These are phyloP conservation scores for Dendroctonus ponderosae DNA, from an alignment of 1,140 invertebrate genomes.

Conservation along the genomic window DNA sequence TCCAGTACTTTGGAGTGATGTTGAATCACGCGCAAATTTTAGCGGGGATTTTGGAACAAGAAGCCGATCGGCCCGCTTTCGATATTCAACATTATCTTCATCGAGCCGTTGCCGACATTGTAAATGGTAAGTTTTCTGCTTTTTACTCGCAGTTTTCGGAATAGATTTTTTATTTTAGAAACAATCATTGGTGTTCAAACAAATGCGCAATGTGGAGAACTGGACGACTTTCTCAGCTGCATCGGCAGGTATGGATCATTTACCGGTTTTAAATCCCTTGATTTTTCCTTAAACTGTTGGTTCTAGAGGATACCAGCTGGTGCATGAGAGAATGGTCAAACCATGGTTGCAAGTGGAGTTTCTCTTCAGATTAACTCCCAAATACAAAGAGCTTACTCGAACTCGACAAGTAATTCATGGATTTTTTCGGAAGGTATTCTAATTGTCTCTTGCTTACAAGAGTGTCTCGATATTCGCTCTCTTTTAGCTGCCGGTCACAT, in stretches of 20 bases:
- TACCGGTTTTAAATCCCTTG: neutral
- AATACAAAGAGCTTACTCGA: constrained; percentile 15
- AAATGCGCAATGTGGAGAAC: constrained; percentile 26
- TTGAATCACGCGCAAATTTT: constrained; percentile 15
- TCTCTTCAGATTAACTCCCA: constrained; percentile 19
- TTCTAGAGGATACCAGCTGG: constrained; percentile 28
- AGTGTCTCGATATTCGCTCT: neutral
- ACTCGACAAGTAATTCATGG: constrained; percentile 18
- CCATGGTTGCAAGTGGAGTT: constrained; percentile 30
- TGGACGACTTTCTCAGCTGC: constrained; percentile 15
- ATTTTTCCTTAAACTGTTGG: neutral
- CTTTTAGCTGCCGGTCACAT: neutral
- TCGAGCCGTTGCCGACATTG: constrained; percentile 14
- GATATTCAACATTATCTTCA: constrained; percentile 23
- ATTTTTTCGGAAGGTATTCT: constrained; percentile 22
- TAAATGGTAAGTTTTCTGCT: constrained; percentile 12
- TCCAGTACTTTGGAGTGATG: constrained; percentile 11
- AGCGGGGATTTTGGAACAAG: constrained; percentile 10
- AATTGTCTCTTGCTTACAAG: neutral
- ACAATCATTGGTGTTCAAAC: constrained; percentile 23
- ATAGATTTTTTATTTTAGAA: constrained; percentile 21
- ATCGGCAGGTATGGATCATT: constrained; percentile 15
- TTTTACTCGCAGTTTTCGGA: neutral
- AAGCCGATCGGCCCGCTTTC: constrained; percentile 13
- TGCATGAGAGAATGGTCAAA: constrained; percentile 32